These are phyloP conservation scores for Ceriagrion tenellum DNA, from an alignment of 2,888 invertebrate species.

Conservation along the genomic window DNA sequence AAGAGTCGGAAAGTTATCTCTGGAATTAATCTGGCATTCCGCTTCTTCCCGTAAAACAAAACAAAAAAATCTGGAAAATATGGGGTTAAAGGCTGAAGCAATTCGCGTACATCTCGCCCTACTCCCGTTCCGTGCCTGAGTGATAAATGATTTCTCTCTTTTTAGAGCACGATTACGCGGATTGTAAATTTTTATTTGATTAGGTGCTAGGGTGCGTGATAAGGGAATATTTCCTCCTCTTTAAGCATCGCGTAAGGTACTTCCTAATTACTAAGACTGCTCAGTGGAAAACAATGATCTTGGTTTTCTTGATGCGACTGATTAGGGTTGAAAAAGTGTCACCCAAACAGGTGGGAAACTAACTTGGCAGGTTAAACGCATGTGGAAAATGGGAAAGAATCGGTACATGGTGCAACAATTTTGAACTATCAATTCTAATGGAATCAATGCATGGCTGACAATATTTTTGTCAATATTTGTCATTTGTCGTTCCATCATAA, in stretches of 20 bases:
- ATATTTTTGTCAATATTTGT: too few relatives aligned
- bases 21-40: neutral
- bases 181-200: neutral
- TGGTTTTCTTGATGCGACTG: neutral
- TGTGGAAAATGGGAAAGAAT: neutral
- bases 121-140: neutral
- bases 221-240: neutral
- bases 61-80: neutral
- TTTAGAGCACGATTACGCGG: neutral
- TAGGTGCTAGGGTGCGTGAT: neutral
- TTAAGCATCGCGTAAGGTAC: neutral
- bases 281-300: neutral
- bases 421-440: too few relatives aligned
- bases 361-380: neutral
- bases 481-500: too few relatives aligned
- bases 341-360: neutral
- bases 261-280: neutral
- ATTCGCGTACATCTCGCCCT: neutral
- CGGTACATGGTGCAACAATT: too few relatives aligned
- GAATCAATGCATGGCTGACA: too few relatives aligned
- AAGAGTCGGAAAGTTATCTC: neutral
- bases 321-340: neutral
- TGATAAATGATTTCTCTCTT: neutral
- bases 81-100: neutral
- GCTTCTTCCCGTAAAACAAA: neutral